Evolutionary conservation across 2,113 vertebrate species (phyloP), one percentile per base, ranked within the genome.

Genomic region (Pungitius pungitius): DNA sequence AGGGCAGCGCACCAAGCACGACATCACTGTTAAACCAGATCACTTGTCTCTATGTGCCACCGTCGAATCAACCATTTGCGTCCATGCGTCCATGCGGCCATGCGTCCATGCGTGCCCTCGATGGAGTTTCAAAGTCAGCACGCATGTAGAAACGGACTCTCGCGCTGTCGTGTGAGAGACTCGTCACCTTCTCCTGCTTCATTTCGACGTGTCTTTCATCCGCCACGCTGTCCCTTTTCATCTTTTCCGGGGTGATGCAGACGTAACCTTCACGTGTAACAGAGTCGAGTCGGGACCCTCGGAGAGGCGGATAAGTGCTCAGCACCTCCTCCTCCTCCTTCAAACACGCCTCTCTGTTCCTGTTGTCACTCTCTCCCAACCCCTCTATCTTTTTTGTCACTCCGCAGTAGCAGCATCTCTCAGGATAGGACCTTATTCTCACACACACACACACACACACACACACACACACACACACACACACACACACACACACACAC

Each of bases 381-480:
- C 45, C 47, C 45, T 51, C 52, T 71, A 33, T 70, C 69, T 82
- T 77, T 77, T 68, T 74, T 66, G 80, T 76, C 82, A 79, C 69
- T 87, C 59, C 77, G 73, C 76, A 65, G 70, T 49, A 40, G 57
- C 73, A 74, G 68, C 69, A 74, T 85, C 73, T 81, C 77, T 68
- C 42, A 78, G 70, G 61, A 78, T 74, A 76, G 60, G 55, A 72
- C 71, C 58, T 84, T 51, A 74, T 58, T 39, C 73, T 58, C 43
- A 10, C 56, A 60, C 43, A 47, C 57, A 63, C 59, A 59, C 70
- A 73, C 52, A 49, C 60, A 66, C 43, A 73, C 62, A 61, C 61
- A 55, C 72, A 55, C 33, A 49, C 27, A 54, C 62, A 27, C 49
- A 54, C 35, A 42, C 58, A 70, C 56, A 47, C 43, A 73, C 35